Percentiles rank a stretch among this genome's conserved stretches.
phyloP scores from a whole-genome alignment of 2,888 invertebrate species.

The Conchocele bisecta region DNA sequence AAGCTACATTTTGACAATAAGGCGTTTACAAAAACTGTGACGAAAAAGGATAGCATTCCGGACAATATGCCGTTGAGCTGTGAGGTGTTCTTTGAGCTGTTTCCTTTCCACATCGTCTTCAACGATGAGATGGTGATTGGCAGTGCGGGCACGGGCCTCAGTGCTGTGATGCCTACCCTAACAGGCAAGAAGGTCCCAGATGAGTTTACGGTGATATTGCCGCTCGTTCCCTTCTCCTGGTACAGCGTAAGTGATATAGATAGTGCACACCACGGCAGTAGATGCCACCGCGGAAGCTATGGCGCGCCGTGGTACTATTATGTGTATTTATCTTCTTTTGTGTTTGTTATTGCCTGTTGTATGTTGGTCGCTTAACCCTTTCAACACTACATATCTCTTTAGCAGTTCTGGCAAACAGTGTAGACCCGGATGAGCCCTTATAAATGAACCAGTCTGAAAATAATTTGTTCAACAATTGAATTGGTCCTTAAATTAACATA shows the following conservation, averaged over 20 bases:
- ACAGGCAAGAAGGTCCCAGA: conserved; percentile 93
- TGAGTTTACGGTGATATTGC: conserved; percentile 95
- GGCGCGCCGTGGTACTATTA: too few species aligned
- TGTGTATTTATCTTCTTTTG: too few species aligned
- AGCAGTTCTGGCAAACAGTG: too few species aligned
- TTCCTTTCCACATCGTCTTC: conserved; percentile 98
- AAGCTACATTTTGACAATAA: conserved; percentile 96
- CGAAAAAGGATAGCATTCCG: conserved; percentile 40
- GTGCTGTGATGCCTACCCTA: conserved; percentile 76
- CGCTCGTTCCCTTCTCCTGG: conserved; percentile 96
- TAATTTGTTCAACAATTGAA: too few species aligned
- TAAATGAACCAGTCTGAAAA: too few species aligned
- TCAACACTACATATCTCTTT: too few species aligned
- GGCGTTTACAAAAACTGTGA: conserved; percentile 60
- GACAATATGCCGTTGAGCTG: conserved; percentile 63
- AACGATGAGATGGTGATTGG: conserved; percentile 86
- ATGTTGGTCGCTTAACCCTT: too few species aligned
- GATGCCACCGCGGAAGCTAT: too few species aligned
- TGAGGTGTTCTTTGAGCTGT: conserved; percentile 93
- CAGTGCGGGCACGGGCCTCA: conserved; percentile 79
- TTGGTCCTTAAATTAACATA: too few species aligned
- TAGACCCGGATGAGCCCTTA: too few species aligned
- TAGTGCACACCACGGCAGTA: too few species aligned
- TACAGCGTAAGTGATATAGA: conserved; percentile 90
- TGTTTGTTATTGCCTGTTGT: too few species aligned